phyloP scores from a whole-genome alignment of 2,888 invertebrate species.

The Melipona beecheii region DNA sequence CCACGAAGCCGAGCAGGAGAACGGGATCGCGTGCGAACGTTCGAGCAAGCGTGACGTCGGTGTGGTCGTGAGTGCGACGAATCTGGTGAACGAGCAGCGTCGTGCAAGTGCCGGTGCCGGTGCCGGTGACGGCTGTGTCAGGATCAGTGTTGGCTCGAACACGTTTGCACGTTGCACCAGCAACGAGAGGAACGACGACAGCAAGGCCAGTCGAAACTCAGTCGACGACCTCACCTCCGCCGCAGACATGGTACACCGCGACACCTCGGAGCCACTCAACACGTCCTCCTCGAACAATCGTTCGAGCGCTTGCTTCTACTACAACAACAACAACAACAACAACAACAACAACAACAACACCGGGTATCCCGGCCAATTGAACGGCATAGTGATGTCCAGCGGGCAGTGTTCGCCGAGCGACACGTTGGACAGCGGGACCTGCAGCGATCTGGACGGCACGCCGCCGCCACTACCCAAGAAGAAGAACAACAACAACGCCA shows the following conservation, averaged over 20 bases:
- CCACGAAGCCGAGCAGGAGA: constrained; percentile 54
- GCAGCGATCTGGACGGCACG: constrained; percentile 92
- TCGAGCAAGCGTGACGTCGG: constrained; percentile 67
- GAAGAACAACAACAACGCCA: constrained; percentile 84
- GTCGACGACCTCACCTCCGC: constrained; percentile 17
- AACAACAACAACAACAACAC: constrained; percentile 86
- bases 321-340: too few relatives aligned
- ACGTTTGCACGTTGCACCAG: constrained; percentile 36
- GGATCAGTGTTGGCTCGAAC: constrained; percentile 85
- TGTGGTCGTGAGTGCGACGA: constrained; percentile 73
- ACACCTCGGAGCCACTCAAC: constrained; percentile 75
- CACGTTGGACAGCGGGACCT: constrained; percentile 93
- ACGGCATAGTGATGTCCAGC: constrained; percentile 89
- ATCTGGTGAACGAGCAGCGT: constrained; percentile 69
- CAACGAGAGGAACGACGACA: constrained; percentile 54
- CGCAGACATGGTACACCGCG: constrained; percentile 82
- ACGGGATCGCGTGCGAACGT: constrained; percentile 63
- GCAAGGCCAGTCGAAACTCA: constrained; percentile 47
- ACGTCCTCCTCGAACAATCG: constrained; percentile 70
- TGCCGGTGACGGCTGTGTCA: constrained; percentile 85
- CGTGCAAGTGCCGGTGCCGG: constrained; percentile 70
- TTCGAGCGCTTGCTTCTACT: constrained; percentile 86
- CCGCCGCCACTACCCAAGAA: constrained; percentile 89
- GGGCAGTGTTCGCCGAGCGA: constrained; percentile 94
- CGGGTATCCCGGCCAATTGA: constrained; percentile 85